Evolutionary conservation across 2,888 invertebrate species (phyloP), one percentile per base, ranked within the genome.

Genomic region (Pristionchus maxplancki): DNA sequence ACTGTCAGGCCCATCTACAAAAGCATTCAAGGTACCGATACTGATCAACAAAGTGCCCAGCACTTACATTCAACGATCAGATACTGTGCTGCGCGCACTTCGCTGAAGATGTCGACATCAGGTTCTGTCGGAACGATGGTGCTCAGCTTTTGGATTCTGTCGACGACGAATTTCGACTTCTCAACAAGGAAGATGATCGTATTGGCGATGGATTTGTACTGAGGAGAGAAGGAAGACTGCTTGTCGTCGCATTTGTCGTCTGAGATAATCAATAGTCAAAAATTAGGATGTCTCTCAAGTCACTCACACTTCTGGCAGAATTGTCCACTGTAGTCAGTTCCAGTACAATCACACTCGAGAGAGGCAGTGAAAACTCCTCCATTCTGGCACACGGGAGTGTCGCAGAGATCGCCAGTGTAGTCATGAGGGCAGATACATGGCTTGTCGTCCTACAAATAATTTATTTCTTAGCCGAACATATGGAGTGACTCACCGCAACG

Each of bases 141-240:
- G 44, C 44, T 8, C 9, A 87, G 8, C 13, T 37, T n/a, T 11
- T 2, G 13, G 13, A 84, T 28, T 37, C 34, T 24, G 13, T 71
- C 24, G 11, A 13, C 9, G 37, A 85, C 85, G 34, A 8, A 8
- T 3, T 37, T 24, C 34, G 67, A 67, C 24, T 37, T 28, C 37
- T 87, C 71, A 6, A 87, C 86, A n/a, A 87, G 15, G 86, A 87
- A 87, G n/a, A 87, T 87, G 48, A 87, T 44, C n/a, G 86, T 87
- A 48, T 13, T 71, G 8, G 44, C 48, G 67, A 87, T 44, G 3
- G 86, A 48, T 2, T 34, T n/a, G 86, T 44, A 87, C 24, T 24
- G 15, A 6, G 86, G 86, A 9, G 34, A 11, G 31, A 13, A 62
- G 13, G 37, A 62, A 13, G 34, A 2, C 31, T 48, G 8, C 9